Evolutionary conservation across 2,113 vertebrate genomes (phyloP).

Genomic region (Ardeotis arabs): DNA sequence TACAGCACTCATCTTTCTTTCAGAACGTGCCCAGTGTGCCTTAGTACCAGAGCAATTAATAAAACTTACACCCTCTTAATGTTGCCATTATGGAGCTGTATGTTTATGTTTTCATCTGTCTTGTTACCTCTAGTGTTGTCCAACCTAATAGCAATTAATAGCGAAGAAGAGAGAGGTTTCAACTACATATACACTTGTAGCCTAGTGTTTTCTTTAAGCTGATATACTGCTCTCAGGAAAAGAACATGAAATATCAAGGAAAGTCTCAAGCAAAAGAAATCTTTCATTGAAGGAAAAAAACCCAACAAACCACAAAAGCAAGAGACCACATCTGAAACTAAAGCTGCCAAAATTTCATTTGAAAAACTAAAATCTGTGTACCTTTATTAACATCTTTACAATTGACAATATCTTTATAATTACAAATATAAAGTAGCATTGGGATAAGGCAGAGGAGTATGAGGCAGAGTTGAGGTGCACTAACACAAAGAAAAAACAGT

Average conservation of each 20-base stretch:
- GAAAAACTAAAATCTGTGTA: background rate
- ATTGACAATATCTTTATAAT: background rate
- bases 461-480: background rate
- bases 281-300: background rate
- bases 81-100: background rate
- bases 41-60: background rate
- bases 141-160: background rate
- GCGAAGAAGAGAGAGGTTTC: background rate
- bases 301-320: background rate
- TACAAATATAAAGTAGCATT: background rate
- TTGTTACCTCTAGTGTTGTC: background rate
- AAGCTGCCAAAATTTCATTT: background rate
- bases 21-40: background rate
- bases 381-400: background rate
- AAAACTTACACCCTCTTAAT: background rate
- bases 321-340: background rate
- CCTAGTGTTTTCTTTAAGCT: background rate
- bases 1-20: background rate
- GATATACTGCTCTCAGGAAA: background rate
- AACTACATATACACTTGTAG: background rate
- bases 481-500: background rate
- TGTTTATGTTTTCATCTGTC: background rate
- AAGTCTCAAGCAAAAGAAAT: background rate
- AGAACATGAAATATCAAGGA: background rate
- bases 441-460: background rate